phyloP scores from a whole-genome alignment of 2,888 invertebrate genomes.

The Actias luna region DNA sequence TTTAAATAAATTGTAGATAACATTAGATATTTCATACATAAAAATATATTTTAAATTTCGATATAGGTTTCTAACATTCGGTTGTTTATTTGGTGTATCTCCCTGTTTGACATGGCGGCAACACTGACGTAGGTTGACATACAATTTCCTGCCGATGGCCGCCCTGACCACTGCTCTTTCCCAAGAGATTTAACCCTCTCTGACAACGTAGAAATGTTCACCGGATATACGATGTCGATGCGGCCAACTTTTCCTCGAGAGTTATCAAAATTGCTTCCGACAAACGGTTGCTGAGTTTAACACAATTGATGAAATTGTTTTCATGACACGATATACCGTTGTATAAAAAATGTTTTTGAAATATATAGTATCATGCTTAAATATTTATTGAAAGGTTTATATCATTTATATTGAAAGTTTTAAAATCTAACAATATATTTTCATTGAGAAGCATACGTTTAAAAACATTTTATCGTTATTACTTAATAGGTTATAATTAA shows the following conservation, averaged over 20 bases:
- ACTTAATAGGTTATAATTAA: neutral
- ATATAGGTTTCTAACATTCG: neutral
- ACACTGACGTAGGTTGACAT: slow-evolving; percentile 71
- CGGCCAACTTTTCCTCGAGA: slow-evolving; percentile 56
- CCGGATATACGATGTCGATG: slow-evolving; percentile 75
- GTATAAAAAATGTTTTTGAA: neutral
- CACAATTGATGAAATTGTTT: slow-evolving; percentile 21
- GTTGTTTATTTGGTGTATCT: slow-evolving; percentile 38
- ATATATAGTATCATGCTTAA: neutral
- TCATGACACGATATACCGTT: slow-evolving; percentile 3
- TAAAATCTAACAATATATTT: neutral
- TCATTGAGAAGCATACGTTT: neutral
- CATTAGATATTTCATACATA: neutral
- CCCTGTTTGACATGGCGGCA: slow-evolving; percentile 38
- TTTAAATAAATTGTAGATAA: too few species aligned
- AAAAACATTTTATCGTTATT: neutral
- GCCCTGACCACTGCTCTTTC: slow-evolving; percentile 68
- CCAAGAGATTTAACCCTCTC: slow-evolving; percentile 57
- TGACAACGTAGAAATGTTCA: slow-evolving; percentile 66
- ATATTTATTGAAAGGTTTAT: neutral
- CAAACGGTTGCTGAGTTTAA: slow-evolving; percentile 28
- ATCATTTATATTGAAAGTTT: neutral
- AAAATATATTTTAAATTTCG: slow-evolving; percentile 1
- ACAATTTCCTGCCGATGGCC: slow-evolving; percentile 71
- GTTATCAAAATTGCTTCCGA: slow-evolving; percentile 68